A percentile compares a stretch with the other conserved stretches of the same genome.
These are phyloP conservation scores for Micrasema longulum DNA, from an alignment of 1,140 invertebrate species.

Conservation along the genomic window DNA sequence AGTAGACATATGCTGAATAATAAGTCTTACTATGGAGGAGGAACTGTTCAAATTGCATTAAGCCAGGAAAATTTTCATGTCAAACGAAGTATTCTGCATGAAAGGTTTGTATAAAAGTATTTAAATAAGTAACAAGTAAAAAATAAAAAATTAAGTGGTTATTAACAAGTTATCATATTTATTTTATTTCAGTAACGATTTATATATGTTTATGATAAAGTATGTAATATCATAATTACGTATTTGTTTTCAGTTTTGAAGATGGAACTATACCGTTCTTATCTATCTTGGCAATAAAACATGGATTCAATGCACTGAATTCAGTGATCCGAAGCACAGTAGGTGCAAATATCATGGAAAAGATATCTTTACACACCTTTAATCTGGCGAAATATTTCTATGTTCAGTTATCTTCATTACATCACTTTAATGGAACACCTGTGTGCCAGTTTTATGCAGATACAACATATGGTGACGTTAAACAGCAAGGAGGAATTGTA, in stretches of 20 bases:
- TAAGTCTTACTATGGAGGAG: slow-evolving; percentile 91
- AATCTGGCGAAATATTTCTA: slow-evolving; percentile 81
- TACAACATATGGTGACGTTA: slow-evolving; percentile 72
- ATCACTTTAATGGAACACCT: slow-evolving; percentile 80
- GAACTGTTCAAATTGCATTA: slow-evolving; percentile 87
- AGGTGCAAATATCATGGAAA: slow-evolving; percentile 72
- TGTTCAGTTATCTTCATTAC: slow-evolving; percentile 71
- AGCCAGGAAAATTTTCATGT: slow-evolving; percentile 78
- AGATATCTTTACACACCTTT: slow-evolving; percentile 82
- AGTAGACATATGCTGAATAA: slow-evolving; percentile 72
- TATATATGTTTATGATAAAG: too few species aligned
- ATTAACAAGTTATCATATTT: too few species aligned
- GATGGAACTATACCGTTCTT: slow-evolving; percentile 93
- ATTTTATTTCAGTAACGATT: too few species aligned
- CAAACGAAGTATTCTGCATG: slow-evolving; percentile 73
- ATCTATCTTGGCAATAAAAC: slow-evolving; percentile 82
- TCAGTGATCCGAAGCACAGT: slow-evolving; percentile 66
- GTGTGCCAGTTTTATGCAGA: slow-evolving; percentile 82
- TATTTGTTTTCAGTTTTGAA: slow-evolving; percentile 82
- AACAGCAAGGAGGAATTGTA: slow-evolving; percentile 85
- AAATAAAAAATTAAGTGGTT: too few species aligned
- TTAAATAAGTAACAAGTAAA: too few species aligned
- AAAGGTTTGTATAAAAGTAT: slow-evolving; percentile 81
- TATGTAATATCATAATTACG: too few species aligned
- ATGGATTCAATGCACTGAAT: slow-evolving; percentile 82